Evolutionary conservation across 2,797 vertebrate genomes (phyloP).

Genomic region (Pogoniulus pusillus): DNA sequence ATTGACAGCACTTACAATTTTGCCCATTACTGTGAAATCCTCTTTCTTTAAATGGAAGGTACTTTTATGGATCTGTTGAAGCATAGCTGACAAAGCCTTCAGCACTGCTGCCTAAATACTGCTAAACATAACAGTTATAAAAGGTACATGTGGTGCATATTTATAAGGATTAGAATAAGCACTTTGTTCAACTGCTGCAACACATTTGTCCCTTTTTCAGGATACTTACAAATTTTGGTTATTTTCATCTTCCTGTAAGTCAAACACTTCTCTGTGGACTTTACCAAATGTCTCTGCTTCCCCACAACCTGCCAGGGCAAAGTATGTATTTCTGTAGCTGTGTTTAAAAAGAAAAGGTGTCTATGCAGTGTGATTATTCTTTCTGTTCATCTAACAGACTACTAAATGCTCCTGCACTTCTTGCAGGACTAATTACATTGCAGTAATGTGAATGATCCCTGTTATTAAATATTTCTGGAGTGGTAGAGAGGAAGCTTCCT

Average conservation of each 20-base stretch:
- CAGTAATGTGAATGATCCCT: conserved; percentile 53
- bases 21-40: conserved; percentile 52
- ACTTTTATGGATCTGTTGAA: conserved; percentile 52
- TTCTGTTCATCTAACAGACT: conserved; percentile 38
- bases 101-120: conserved; percentile 42
- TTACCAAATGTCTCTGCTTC: background rate
- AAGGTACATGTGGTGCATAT: conserved; percentile 48
- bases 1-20: conserved; percentile 52
- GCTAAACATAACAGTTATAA: conserved; percentile 51
- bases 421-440: conserved; percentile 63
- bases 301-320: background rate
- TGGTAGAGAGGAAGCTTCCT: background rate
- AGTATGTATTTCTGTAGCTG: background rate
- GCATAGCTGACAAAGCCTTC: conserved; percentile 41
- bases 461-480: conserved; percentile 58
- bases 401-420: conserved; percentile 32
- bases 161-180: conserved; percentile 60
- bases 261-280: background rate
- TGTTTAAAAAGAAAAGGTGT: background rate
- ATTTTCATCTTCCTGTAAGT: conserved; percentile 12
- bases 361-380: conserved; percentile 45
- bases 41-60: conserved; percentile 44
- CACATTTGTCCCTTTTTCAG: conserved; percentile 23
- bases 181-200: conserved; percentile 13
- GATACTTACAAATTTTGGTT: background rate